Percentiles rank a stretch among this genome's conserved stretches.
These are phyloP conservation scores for Agonopterix alstromeriana DNA, from an alignment of 2,888 invertebrate genomes.

Conservation along the genomic window DNA sequence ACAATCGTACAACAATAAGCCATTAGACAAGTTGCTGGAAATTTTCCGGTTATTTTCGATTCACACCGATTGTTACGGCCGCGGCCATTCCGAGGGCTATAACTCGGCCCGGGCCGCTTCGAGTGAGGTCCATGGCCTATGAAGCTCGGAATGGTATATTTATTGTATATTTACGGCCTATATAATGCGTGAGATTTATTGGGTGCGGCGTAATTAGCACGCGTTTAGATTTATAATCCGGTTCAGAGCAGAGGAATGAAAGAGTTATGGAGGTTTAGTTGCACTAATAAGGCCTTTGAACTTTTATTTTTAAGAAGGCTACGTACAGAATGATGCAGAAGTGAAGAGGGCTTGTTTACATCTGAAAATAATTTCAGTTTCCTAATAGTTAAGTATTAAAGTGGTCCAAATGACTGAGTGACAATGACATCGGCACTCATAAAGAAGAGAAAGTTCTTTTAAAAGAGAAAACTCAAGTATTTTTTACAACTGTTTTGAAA, in stretches of 20 bases:
- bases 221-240: slow-evolving; percentile 47
- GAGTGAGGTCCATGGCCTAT: slow-evolving; percentile 70
- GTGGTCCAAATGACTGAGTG: too few relatives aligned
- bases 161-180: slow-evolving; percentile 61
- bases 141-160: slow-evolving; percentile 52
- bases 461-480: too few relatives aligned
- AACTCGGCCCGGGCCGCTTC: slow-evolving; percentile 52
- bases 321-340: too few relatives aligned
- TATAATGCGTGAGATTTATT: slow-evolving; percentile 65
- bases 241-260: slow-evolving; percentile 18
- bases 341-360: too few relatives aligned
- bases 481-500: too few relatives aligned
- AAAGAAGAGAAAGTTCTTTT: too few relatives aligned
- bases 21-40: slow-evolving; percentile 69
- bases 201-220: slow-evolving; percentile 62
- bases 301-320: slow-evolving; percentile 10
- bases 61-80: slow-evolving; percentile 66
- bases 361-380: too few relatives aligned
- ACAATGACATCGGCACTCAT: too few relatives aligned
- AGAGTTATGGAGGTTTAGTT: slow-evolving; percentile 7
- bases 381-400: too few relatives aligned
- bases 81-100: slow-evolving; percentile 54
- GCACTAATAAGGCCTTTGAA: slow-evolving; percentile 43
- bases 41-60: slow-evolving; percentile 75
- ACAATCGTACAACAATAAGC: slow-evolving; percentile 66